Evolutionary conservation across 2,113 vertebrate species (phyloP).

Genomic region (Nannobrachium achirus): DNA sequence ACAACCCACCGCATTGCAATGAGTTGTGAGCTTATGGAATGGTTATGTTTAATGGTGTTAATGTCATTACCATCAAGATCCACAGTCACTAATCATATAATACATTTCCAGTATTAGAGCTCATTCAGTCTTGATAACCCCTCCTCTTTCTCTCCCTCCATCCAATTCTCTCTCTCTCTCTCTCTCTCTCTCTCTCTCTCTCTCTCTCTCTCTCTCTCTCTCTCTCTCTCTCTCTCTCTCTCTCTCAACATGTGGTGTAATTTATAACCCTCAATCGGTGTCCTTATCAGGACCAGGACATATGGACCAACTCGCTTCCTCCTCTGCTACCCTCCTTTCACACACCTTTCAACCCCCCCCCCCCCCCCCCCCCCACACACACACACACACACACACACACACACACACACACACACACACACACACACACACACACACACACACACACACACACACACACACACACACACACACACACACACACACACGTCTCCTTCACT

Average conservation of each 20-base stretch:
- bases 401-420: not conserved
- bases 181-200: not conserved
- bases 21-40: too few species aligned
- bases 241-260: not conserved
- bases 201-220: conserved; percentile 1
- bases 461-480: not conserved
- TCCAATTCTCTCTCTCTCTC: not conserved
- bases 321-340: not conserved
- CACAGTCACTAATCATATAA: too few species aligned
- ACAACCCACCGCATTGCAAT: too few species aligned
- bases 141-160: not conserved
- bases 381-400: not conserved
- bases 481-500: too few species aligned
- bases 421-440: not conserved
- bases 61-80: too few species aligned
- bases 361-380: not conserved
- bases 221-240: not conserved
- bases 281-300: not conserved
- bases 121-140: too few species aligned
- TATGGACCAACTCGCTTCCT: not conserved
- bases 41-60: too few species aligned
- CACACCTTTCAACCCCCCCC: not conserved
- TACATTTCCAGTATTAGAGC: too few species aligned
- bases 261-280: not conserved
- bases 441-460: not conserved